Conservation (phyloP, 2,797 vertebrate species). For the Phrynocephalus guinanensis region DNA sequence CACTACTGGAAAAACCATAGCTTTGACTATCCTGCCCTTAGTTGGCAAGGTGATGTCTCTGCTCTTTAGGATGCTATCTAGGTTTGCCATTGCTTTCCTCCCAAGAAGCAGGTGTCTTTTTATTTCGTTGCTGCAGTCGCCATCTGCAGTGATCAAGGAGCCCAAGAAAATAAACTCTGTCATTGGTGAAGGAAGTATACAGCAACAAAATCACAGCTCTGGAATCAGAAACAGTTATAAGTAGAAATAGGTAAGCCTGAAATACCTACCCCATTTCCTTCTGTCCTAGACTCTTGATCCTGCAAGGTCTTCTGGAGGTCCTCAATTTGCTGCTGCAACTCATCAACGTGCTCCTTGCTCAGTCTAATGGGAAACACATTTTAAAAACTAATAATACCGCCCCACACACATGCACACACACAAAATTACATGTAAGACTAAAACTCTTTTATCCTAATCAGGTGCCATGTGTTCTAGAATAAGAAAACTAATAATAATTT, state of each 20-base stretch:
- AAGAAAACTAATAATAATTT: background rate
- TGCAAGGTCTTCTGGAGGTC: constrained; percentile 95
- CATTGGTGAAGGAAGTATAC: background rate
- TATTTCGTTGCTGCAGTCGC: no score
- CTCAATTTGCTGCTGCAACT: constrained; percentile 93
- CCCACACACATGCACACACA: background rate
- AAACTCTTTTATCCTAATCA: background rate
- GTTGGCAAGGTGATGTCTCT: no score
- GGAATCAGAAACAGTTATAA: background rate
- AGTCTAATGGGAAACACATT: constrained; percentile 78
- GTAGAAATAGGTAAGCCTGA: constrained; percentile 2
- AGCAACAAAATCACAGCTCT: background rate
- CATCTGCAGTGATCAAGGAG: no score
- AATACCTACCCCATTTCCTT: constrained; percentile 85
- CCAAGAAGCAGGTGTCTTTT: no score
- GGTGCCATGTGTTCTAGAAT: no score
- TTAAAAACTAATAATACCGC: background rate
- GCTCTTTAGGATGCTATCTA: no score
- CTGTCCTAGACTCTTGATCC: constrained; percentile 89
- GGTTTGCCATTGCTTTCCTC: no score
- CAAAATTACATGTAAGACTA: background rate
- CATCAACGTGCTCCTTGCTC: constrained; percentile 84
- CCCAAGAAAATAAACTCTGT: no score
- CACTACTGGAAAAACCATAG: no score
- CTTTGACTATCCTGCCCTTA: no score